Conservation (phyloP, 2,888 invertebrate genomes). For the Fragum whitleyi region DNA sequence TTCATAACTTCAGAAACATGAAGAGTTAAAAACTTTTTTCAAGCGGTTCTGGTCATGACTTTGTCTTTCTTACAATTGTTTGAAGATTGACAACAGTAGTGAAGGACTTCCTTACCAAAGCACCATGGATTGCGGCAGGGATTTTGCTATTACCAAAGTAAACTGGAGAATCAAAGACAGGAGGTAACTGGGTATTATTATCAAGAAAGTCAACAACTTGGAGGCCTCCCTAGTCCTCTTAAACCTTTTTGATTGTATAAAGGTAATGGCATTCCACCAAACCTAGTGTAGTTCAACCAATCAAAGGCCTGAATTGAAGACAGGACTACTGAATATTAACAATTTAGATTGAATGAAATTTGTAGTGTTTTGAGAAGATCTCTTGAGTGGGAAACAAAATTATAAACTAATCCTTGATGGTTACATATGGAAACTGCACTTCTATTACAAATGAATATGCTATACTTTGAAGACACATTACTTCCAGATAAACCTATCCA, state of each 20-base stretch:
- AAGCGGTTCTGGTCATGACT: conserved; percentile 33
- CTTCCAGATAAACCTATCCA: no score
- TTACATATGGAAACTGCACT: no score
- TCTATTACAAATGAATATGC: no score
- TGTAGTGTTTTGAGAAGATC: no score
- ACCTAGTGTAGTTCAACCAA: conserved; percentile 55
- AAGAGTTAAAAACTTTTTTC: conserved; percentile 36
- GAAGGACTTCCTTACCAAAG: conserved; percentile 51
- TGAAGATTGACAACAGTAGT: conserved; percentile 32
- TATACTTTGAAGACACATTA: no score
- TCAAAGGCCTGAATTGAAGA: no score
- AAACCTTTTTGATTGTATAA: conserved; percentile 33
- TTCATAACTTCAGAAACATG: conserved; percentile 24
- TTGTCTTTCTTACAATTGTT: conserved; percentile 53
- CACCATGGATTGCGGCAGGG: conserved; percentile 54
- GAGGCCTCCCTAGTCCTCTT: conserved; percentile 56
- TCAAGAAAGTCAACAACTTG: conserved; percentile 69
- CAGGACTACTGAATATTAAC: no score
- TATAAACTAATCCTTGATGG: no score
- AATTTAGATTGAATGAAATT: no score
- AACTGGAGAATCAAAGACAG: conserved; percentile 62
- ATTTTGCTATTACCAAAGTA: conserved; percentile 19
- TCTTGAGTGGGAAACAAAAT: no score
- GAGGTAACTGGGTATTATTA: no score
- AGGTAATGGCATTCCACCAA: conserved; percentile 53